These are phyloP conservation scores for Pogonocichla stellata DNA, from an alignment of 2,113 vertebrate genomes.

Conservation along the genomic window DNA sequence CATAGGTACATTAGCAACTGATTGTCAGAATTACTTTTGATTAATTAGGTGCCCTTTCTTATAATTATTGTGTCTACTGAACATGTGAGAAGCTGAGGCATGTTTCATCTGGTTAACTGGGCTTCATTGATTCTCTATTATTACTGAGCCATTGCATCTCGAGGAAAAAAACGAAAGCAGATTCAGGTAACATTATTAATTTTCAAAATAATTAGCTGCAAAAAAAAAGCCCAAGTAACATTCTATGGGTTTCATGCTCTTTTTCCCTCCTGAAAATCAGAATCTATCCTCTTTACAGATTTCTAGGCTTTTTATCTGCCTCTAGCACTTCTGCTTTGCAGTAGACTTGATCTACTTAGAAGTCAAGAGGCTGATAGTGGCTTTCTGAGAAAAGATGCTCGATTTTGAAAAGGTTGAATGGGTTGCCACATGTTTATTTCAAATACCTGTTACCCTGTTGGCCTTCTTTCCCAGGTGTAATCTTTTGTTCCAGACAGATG, in stretches of 20 bases:
- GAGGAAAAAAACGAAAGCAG: background rate
- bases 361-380: background rate
- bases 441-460: background rate
- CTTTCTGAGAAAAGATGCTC: background rate
- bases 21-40: background rate
- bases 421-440: background rate
- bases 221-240: background rate
- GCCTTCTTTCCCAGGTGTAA: background rate
- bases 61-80: background rate
- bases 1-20: background rate
- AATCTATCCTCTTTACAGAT: background rate
- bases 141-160: background rate
- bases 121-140: background rate
- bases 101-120: background rate
- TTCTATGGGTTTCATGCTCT: background rate
- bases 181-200: background rate
- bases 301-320: background rate
- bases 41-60: background rate
- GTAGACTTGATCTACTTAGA: background rate
- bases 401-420: background rate
- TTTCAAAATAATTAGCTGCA: background rate
- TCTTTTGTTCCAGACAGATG: background rate
- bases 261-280: rapidly evolving
- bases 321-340: background rate
- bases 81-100: background rate